Percentiles rank a stretch among this genome's conserved stretches.
These are phyloP conservation scores for Dendrocincla fuliginosa DNA, from an alignment of 2,797 vertebrate genomes.

Conservation along the genomic window DNA sequence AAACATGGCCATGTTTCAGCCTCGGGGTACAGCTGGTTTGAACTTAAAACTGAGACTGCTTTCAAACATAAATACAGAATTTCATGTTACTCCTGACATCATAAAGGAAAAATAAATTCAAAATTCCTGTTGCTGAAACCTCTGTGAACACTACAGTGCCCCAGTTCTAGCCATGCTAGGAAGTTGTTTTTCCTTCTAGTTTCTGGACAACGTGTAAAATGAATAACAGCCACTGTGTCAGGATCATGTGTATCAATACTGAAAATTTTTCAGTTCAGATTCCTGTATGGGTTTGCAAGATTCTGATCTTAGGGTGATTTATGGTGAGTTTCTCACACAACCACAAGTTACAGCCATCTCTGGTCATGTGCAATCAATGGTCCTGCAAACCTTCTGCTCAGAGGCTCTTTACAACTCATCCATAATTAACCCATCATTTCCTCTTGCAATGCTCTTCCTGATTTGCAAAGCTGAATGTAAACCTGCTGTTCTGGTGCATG, in stretches of 20 bases:
- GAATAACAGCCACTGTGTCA: background rate
- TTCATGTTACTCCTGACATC: background rate
- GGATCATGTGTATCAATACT: background rate
- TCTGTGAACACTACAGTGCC: background rate
- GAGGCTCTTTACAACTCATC: background rate
- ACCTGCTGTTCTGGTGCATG: background rate
- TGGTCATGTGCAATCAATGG: background rate
- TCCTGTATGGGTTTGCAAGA: background rate
- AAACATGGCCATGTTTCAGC: slow-evolving; percentile 64
- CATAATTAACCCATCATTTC: background rate
- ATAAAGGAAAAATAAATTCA: background rate
- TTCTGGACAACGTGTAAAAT: background rate
- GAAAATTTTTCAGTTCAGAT: background rate
- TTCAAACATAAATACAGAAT: slow-evolving; percentile 42
- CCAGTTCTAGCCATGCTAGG: background rate
- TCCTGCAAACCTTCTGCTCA: background rate
- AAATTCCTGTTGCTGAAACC: background rate
- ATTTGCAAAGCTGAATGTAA: background rate
- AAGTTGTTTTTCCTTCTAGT: background rate
- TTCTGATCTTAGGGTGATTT: background rate
- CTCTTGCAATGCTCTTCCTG: background rate
- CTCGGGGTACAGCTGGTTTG: slow-evolving; percentile 42
- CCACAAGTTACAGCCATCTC: background rate
- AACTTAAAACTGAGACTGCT: slow-evolving; percentile 48
- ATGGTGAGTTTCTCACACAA: background rate